Base-by-base conservation (phyloP, 2,888 invertebrate species). In the Athripsodes cinereus region DNA sequence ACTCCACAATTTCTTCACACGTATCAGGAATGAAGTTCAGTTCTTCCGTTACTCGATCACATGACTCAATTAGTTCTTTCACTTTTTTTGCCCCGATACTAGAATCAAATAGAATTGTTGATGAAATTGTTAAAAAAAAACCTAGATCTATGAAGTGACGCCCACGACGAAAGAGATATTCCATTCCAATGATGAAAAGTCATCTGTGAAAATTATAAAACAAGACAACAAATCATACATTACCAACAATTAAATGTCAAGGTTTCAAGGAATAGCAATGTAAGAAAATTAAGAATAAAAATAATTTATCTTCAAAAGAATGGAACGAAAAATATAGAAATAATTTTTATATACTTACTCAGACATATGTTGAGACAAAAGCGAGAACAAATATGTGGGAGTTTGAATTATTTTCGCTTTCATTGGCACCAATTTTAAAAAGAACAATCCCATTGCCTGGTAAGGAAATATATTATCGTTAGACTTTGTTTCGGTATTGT, bases 361-460 rank as follows among this genome's bases (percentile, higher is more conserved):
- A 1, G 89, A 88, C 63, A 90, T 79, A 26, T 82, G 78, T 22
- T 73, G 70, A 57, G 83, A 76, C 2, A 90, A 72, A 10, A 88
- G 82, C 52, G 81, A 80, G 54, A 90, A 81, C 49, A 92, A 77
- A 49, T 85, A 74, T 34, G 79, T 78, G 1, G 92, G 90, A 54
- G 88, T 86, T 0, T 90, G 88, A 22, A 86, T 76, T 26, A 88
- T 84, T 34, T 82, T 74, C 54, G 83, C 81, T 70, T 89, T 90
- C 69, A 93, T 88, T 22, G 85, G 84, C 20, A 74, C 73, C 53
- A 90, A 77, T 57, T 86, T 84, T 22, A 94, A 69, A 64, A 85
- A 80, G 31, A 93, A 70, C 51, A 94, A 69, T 0, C 94, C 94
- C 58, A 94, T 69, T 0, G 85, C 81, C 66, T 90, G 86, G 55